Percentiles rank a stretch among this genome's conserved stretches.
phyloP scores from a whole-genome alignment of 2,888 invertebrate genomes.

The Horisme vitalbata region DNA sequence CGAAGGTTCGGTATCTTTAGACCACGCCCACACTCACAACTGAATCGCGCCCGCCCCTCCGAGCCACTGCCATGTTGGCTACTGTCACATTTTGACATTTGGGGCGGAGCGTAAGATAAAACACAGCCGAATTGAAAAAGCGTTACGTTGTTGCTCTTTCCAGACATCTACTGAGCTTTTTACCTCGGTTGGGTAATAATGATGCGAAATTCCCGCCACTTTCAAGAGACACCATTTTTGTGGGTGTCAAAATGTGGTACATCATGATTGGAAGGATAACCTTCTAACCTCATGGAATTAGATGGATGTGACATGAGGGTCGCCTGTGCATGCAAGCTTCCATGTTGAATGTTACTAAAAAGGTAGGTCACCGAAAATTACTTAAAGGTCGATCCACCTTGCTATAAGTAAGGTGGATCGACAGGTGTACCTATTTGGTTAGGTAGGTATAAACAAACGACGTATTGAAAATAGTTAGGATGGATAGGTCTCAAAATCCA shows the following conservation, averaged over 20 bases:
- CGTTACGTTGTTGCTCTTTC: conserved; percentile 13
- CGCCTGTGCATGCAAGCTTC: background rate
- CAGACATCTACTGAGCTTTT: conserved; percentile 4
- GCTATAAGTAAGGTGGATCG: too few relatives aligned
- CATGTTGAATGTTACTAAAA: conserved; percentile 3
- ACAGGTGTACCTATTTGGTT: too few relatives aligned
- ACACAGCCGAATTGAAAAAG: conserved; percentile 41
- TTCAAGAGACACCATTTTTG: conserved; percentile 25
- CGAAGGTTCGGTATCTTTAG: conserved; percentile 60
- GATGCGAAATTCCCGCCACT: conserved; percentile 12
- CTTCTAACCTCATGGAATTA: too few relatives aligned
- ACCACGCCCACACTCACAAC: conserved; percentile 64
- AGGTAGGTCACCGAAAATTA: too few relatives aligned
- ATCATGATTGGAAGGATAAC: conserved; percentile 18
- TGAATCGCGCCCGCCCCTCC: conserved; percentile 59
- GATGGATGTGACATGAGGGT: conserved; percentile 3
- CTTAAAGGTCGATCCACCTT: too few relatives aligned
- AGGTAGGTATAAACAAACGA: too few relatives aligned
- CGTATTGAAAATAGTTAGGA: too few relatives aligned
- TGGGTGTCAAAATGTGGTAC: conserved; percentile 10
- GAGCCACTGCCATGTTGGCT: conserved; percentile 63
- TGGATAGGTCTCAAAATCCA: too few relatives aligned
- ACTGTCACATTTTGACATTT: conserved; percentile 49
- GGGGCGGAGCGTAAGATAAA: conserved; percentile 53
- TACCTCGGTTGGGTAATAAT: conserved; percentile 26